Conservation (phyloP, 2,113 vertebrate genomes). For the Sinocyclocheilus anshuiensis region DNA sequence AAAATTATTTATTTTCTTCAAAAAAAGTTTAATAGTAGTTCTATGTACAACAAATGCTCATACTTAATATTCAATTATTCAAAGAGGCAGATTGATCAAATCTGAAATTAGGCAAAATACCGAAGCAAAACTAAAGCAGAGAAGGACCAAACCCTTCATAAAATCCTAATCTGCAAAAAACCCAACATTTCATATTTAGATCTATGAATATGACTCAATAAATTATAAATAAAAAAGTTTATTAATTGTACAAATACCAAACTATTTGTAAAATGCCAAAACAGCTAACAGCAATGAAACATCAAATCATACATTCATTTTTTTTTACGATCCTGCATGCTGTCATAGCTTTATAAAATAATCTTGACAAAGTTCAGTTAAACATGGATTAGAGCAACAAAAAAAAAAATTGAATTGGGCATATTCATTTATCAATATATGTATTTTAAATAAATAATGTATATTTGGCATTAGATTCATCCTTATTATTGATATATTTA, state of each 20-base stretch:
- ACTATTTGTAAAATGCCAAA: slow-evolving; percentile 78
- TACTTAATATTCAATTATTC: slow-evolving; percentile 78
- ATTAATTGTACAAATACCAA: slow-evolving; percentile 75
- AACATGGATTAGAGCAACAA: slow-evolving; percentile 79
- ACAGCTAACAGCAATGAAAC: slow-evolving; percentile 81
- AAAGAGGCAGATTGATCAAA: slow-evolving; percentile 76
- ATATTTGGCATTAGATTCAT: slow-evolving; percentile 91
- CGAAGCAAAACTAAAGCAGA: slow-evolving; percentile 79
- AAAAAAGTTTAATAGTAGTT: slow-evolving; percentile 90
- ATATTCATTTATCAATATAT: slow-evolving; percentile 83
- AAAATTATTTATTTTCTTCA: slow-evolving; percentile 76
- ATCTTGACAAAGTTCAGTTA: slow-evolving; percentile 71
- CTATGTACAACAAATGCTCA: slow-evolving; percentile 88
- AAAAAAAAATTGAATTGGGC: slow-evolving; percentile 79
- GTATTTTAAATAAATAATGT: slow-evolving; percentile 83
- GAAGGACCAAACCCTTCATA: slow-evolving; percentile 70
- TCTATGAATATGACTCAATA: slow-evolving; percentile 69
- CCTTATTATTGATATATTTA: slow-evolving; percentile 81
- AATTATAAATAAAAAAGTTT: slow-evolving; percentile 62
- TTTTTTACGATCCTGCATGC: slow-evolving; percentile 86
- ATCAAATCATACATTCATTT: slow-evolving; percentile 83
- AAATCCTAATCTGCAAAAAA: slow-evolving; percentile 69
- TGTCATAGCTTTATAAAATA: slow-evolving; percentile 86
- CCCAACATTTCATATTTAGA: slow-evolving; percentile 65
- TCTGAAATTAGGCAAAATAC: slow-evolving; percentile 70